These are phyloP conservation scores for Drosophila nasuta DNA, from an alignment of 1,140 invertebrate genomes.

Conservation along the genomic window DNA sequence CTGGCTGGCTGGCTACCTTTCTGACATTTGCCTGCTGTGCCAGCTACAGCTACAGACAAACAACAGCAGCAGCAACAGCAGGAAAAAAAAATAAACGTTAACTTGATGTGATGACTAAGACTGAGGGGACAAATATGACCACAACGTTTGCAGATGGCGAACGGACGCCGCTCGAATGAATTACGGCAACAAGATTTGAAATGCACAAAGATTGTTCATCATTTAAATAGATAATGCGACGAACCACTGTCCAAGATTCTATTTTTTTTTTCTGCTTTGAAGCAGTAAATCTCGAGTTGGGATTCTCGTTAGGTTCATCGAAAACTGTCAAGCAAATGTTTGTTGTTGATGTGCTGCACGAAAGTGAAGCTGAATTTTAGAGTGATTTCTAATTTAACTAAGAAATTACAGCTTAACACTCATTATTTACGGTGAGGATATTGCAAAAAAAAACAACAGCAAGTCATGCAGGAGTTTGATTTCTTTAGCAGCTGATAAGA, in stretches of 20 bases:
- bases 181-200: background rate
- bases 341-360: too few species aligned
- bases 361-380: too few species aligned
- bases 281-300: background rate
- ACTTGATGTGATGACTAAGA: slow-evolving; percentile 1
- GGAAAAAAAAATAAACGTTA: background rate
- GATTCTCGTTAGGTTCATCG: background rate
- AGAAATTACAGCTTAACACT: too few species aligned
- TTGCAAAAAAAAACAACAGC: too few species aligned
- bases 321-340: background rate
- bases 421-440: too few species aligned
- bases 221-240: slow-evolving; percentile 18
- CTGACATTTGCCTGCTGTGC: slow-evolving; percentile 39
- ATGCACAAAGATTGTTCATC: slow-evolving; percentile 5
- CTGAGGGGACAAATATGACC: slow-evolving; percentile 26
- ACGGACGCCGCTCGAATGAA: slow-evolving; percentile 1
- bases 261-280: background rate
- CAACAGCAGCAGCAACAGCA: background rate
- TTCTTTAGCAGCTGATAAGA: too few species aligned
- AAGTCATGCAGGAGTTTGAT: too few species aligned
- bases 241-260: background rate
- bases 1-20: slow-evolving; percentile 26
- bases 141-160: slow-evolving; percentile 15
- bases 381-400: too few species aligned
- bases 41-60: background rate